These are phyloP conservation scores for Phyllostomus discolor DNA, from an alignment of 2,113 vertebrate genomes.

Conservation along the genomic window DNA sequence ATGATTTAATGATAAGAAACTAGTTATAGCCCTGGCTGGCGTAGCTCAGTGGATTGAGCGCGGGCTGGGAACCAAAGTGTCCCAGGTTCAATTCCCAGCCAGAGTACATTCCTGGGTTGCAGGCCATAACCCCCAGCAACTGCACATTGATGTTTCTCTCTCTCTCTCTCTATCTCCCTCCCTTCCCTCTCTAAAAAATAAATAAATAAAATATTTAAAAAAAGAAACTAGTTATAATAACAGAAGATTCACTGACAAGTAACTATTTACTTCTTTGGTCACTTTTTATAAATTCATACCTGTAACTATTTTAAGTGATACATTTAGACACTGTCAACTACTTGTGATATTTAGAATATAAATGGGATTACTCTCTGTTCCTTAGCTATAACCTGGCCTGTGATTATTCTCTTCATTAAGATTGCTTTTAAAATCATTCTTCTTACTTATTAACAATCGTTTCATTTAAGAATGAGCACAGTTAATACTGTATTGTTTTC, in stretches of 20 bases:
- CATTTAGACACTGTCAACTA: background rate
- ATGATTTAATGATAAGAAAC: background rate
- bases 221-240: background rate
- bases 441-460: background rate
- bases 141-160: too few species aligned
- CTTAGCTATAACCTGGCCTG: background rate
- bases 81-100: too few species aligned
- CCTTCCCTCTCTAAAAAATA: too few species aligned
- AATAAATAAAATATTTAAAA: too few species aligned
- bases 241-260: background rate
- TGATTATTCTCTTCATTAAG: background rate
- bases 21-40: too few species aligned
- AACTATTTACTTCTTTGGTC: background rate
- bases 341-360: background rate
- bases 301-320: background rate
- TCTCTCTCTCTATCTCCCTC: too few species aligned
- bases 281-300: background rate
- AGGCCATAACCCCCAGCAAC: too few species aligned
- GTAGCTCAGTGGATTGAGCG: too few species aligned
- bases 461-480: background rate
- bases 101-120: too few species aligned
- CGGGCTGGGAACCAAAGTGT: too few species aligned
- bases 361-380: background rate
- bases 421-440: background rate
- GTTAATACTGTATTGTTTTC: conserved; percentile 66